Evolutionary conservation across 1,140 invertebrate genomes (phyloP).

Genomic region (Drosophila simulans): DNA sequence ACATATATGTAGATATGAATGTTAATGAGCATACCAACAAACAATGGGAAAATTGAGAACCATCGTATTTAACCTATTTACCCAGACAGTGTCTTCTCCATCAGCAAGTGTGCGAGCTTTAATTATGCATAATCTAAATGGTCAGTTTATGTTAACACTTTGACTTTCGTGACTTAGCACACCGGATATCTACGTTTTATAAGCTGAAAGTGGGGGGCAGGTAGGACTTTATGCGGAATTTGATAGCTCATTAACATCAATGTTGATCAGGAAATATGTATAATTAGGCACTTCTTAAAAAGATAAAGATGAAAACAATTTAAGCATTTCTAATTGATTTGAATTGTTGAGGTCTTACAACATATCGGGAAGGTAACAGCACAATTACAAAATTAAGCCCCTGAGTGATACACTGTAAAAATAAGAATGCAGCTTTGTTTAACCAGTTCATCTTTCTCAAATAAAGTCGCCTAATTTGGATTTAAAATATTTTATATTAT

Average conservation of each 20-base stretch:
- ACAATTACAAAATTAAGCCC: neutral
- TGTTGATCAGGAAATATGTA: too few relatives aligned
- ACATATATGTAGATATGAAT: slow-evolving; percentile 8
- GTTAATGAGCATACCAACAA: slow-evolving; percentile 33
- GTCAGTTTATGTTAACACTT: slow-evolving; percentile 60
- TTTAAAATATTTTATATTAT: too few relatives aligned
- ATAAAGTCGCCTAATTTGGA: too few relatives aligned
- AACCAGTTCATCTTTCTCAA: too few relatives aligned
- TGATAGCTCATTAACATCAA: neutral
- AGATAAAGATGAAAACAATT: too few relatives aligned
- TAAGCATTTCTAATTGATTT: too few relatives aligned
- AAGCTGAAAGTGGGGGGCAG: neutral
- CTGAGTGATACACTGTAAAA: too few relatives aligned
- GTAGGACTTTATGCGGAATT: neutral
- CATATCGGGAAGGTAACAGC: neutral
- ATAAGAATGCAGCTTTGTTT: too few relatives aligned
- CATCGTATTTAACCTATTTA: slow-evolving; percentile 30
- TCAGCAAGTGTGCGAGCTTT: slow-evolving; percentile 15
- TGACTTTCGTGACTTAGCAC: slow-evolving; percentile 24
- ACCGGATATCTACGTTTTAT: neutral
- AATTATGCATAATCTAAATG: slow-evolving; percentile 69
- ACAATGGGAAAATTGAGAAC: slow-evolving; percentile 24
- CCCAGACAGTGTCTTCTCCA: neutral
- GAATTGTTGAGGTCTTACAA: too few relatives aligned
- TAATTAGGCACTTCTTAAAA: too few relatives aligned